Evolutionary conservation across 1,140 invertebrate genomes (phyloP).

Genomic region (Atta cephalotes): DNA sequence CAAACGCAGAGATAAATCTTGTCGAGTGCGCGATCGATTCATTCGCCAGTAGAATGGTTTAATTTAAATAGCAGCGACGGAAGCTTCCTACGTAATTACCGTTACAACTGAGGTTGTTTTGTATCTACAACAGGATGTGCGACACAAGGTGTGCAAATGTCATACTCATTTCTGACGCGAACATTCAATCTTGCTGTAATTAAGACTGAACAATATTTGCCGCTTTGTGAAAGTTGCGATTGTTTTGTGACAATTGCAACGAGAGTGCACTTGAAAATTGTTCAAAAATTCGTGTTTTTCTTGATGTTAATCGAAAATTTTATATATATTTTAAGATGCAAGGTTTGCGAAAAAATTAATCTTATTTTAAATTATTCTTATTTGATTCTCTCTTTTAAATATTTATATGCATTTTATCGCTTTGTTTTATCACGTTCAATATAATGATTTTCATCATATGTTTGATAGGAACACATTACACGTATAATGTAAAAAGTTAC

Average conservation of each 20-base stretch:
- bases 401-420: neutral
- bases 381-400: neutral
- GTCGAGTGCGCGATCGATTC: slow-evolving; percentile 15
- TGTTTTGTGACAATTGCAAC: slow-evolving; percentile 12
- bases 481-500: neutral
- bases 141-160: neutral
- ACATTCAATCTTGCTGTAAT: slow-evolving; percentile 36
- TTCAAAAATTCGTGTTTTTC: neutral
- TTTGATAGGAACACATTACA: neutral
- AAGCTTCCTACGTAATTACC: slow-evolving; percentile 22
- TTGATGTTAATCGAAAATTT: neutral
- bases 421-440: neutral
- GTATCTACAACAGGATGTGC: slow-evolving; percentile 15
- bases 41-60: slow-evolving; percentile 30
- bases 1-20: slow-evolving; percentile 25
- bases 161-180: slow-evolving; percentile 19
- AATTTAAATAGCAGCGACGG: slow-evolving; percentile 43
- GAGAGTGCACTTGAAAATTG: neutral
- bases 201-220: slow-evolving; percentile 50
- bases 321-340: too few species aligned
- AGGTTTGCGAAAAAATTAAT: neutral
- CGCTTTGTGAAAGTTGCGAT: slow-evolving; percentile 65
- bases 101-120: slow-evolving; percentile 25
- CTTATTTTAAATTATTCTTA: neutral
- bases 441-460: neutral